phyloP scores from a whole-genome alignment of 2,797 vertebrate genomes.

The Aselliscus stoliczkanus region DNA sequence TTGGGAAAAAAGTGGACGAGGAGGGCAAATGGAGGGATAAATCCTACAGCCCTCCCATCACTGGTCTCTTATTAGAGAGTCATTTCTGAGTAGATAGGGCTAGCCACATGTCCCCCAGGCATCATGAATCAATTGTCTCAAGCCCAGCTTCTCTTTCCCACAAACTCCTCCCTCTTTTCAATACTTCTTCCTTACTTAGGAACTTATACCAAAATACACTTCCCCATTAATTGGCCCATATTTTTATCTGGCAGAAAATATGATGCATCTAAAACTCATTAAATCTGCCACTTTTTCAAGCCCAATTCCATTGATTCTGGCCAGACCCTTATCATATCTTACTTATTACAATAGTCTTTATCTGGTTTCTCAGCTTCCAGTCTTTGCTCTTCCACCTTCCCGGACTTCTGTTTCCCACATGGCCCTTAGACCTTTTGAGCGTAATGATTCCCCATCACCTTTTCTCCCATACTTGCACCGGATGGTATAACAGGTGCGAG shows the following conservation, averaged over 20 bases:
- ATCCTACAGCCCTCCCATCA: rapidly evolving
- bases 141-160: background rate
- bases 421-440: background rate
- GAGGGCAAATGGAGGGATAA: rapidly evolving
- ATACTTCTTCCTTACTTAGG: background rate
- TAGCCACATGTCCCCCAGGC: rapidly evolving
- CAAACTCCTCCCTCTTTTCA: background rate
- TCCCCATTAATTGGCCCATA: background rate
- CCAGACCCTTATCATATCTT: background rate
- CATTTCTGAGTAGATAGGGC: background rate
- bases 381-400: rapidly evolving
- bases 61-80: background rate
- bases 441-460: rapidly evolving
- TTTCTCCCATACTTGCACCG: rapidly evolving
- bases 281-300: background rate
- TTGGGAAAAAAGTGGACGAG: background rate
- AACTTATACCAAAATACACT: background rate
- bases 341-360: background rate
- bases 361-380: background rate
- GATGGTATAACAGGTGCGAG: too few species aligned
- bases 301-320: background rate
- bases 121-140: background rate
- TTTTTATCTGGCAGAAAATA: background rate
- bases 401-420: rapidly evolving
- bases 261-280: background rate